phyloP scores from a whole-genome alignment of 2,888 invertebrate genomes.

The Brachylomia viminalis region DNA sequence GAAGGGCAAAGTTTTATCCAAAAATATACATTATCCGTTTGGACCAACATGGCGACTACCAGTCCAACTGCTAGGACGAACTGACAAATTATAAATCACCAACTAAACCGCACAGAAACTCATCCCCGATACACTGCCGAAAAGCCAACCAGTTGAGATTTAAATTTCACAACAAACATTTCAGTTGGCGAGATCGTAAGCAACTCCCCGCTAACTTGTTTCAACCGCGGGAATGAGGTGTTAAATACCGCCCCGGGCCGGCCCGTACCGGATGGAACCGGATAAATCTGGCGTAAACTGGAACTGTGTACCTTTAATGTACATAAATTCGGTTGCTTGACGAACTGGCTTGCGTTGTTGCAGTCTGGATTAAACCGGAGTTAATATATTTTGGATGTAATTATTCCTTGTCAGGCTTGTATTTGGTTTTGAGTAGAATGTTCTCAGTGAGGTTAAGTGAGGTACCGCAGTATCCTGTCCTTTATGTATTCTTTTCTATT shows the following conservation, averaged over 20 bases:
- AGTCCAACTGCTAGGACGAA: slow-evolving; percentile 14
- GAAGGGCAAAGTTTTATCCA: neutral
- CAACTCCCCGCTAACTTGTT: slow-evolving; percentile 69
- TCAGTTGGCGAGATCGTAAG: slow-evolving; percentile 60
- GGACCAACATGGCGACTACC: neutral
- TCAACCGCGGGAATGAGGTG: slow-evolving; percentile 80
- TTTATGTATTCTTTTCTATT: slow-evolving; percentile 2
- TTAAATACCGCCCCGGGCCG: slow-evolving; percentile 79
- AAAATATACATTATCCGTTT: neutral
- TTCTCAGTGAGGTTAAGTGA: neutral
- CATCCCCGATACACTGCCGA: slow-evolving; percentile 76
- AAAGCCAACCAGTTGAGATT: slow-evolving; percentile 69
- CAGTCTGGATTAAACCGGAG: slow-evolving; percentile 39
- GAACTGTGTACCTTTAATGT: slow-evolving; percentile 66
- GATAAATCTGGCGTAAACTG: slow-evolving; percentile 73
- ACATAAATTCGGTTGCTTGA: slow-evolving; percentile 64
- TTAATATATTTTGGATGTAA: slow-evolving; percentile 47
- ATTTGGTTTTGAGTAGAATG: slow-evolving; percentile 17
- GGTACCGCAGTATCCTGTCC: neutral
- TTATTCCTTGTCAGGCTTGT: slow-evolving; percentile 29
- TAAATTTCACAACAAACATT: slow-evolving; percentile 65
- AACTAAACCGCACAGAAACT: slow-evolving; percentile 63
- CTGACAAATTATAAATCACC: slow-evolving; percentile 33
- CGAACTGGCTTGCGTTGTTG: slow-evolving; percentile 63
- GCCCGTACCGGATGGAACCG: slow-evolving; percentile 72